phyloP scores from a whole-genome alignment of 2,888 invertebrate species.

The Acanthosepion esculentum region DNA sequence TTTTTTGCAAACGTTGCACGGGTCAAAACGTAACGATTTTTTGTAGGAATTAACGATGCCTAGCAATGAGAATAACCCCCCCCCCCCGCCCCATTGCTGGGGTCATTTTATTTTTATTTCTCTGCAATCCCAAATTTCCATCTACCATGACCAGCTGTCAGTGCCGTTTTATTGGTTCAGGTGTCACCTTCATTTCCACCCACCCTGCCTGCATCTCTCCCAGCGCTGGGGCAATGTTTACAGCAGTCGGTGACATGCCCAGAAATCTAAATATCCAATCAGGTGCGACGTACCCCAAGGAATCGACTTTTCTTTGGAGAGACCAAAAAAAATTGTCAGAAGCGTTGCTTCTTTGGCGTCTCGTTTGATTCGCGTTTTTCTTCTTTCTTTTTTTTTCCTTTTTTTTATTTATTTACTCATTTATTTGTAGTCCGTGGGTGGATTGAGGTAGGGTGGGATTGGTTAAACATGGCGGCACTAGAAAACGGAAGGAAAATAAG shows the following conservation, averaged over 20 bases:
- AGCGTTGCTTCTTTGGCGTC: neutral
- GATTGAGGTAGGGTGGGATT: no score
- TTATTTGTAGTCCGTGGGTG: no score
- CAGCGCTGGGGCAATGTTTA: neutral
- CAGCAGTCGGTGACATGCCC: neutral
- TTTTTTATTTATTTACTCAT: no score
- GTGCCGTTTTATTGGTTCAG: neutral
- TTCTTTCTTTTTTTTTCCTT: no score
- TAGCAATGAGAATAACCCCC: no score
- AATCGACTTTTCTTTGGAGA: neutral
- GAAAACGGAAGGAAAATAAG: no score
- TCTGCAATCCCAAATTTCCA: neutral
- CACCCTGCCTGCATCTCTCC: neutral
- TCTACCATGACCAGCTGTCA: neutral
- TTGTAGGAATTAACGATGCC: no score
- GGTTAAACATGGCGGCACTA: no score
- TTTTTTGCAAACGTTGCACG: no score
- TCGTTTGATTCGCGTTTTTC: no score
- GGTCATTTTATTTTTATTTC: neutral
- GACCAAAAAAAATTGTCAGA: neutral
- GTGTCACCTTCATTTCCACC: neutral
- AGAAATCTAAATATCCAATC: constrained; percentile 33
- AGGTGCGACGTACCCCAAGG: neutral
- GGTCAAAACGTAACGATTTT: no score
- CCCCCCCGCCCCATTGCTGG: no score